phyloP scores from a whole-genome alignment of 2,888 invertebrate species.

The Campoplex nolae region DNA sequence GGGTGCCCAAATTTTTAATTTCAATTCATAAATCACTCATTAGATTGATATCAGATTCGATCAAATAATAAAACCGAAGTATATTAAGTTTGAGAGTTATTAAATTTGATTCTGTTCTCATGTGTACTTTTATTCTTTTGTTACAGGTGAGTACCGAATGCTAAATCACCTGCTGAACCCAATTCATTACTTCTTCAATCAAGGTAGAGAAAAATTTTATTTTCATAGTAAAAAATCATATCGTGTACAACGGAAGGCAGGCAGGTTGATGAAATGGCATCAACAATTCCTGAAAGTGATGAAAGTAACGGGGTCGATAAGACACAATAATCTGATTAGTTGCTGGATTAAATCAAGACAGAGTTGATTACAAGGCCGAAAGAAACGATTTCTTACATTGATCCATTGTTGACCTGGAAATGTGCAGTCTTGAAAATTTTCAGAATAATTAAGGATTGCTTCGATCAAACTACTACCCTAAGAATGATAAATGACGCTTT shows the following conservation, averaged over 20 bases:
- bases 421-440: no score
- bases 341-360: background rate
- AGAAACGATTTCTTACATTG: background rate
- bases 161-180: background rate
- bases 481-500: no score
- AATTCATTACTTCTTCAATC: background rate
- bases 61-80: background rate
- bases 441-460: no score
- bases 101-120: background rate
- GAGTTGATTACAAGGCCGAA: background rate
- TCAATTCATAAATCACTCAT: background rate
- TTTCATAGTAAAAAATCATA: background rate
- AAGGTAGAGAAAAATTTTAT: conserved; percentile 42
- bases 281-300: background rate
- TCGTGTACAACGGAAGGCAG: background rate
- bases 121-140: conserved; percentile 54
- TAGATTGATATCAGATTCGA: background rate
- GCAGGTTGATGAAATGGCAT: background rate
- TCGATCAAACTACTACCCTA: no score
- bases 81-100: background rate
- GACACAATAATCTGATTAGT: background rate
- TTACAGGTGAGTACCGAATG: conserved; percentile 69
- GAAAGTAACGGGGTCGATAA: background rate
- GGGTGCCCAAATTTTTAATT: background rate
- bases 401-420: no score